Evolutionary conservation across 1,140 invertebrate species (phyloP).

Genomic region (Brachionus rubens): DNA sequence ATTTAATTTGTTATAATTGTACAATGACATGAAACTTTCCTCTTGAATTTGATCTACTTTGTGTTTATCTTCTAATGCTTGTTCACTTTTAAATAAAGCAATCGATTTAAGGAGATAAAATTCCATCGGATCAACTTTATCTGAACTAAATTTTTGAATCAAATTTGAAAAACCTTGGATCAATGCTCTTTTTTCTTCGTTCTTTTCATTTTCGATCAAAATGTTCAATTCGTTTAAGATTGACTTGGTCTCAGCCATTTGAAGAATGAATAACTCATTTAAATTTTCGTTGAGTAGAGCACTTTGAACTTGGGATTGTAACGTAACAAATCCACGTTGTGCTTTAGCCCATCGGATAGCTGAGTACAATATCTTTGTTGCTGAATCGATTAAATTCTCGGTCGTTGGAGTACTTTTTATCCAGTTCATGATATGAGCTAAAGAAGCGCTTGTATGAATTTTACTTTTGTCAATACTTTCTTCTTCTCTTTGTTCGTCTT

Average conservation of each 20-base stretch:
- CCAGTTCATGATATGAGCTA: conserved; percentile 43
- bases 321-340: neutral
- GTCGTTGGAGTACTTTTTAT: conserved; percentile 5
- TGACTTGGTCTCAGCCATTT: conserved; percentile 44
- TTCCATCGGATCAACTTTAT: conserved; percentile 44
- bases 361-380: conserved; percentile 2
- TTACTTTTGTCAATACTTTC: neutral
- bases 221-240: neutral
- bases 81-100: conserved; percentile 22
- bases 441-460: neutral
- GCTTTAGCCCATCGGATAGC: conserved; percentile 19
- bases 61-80: neutral
- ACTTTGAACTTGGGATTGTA: neutral
- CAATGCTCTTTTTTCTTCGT: neutral
- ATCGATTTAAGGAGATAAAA: conserved; percentile 42
- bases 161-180: neutral
- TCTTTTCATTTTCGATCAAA: neutral
- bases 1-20: conserved; percentile 41
- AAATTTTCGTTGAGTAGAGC: neutral
- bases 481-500: conserved; percentile 4
- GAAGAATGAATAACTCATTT: conserved; percentile 14
- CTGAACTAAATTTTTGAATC: conserved; percentile 16
- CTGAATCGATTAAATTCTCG: conserved; percentile 24
- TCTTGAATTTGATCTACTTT: conserved; percentile 25
- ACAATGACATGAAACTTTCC: conserved; percentile 37